Evolutionary conservation across 2,113 vertebrate genomes (phyloP).

Genomic region (Catharus minimus): DNA sequence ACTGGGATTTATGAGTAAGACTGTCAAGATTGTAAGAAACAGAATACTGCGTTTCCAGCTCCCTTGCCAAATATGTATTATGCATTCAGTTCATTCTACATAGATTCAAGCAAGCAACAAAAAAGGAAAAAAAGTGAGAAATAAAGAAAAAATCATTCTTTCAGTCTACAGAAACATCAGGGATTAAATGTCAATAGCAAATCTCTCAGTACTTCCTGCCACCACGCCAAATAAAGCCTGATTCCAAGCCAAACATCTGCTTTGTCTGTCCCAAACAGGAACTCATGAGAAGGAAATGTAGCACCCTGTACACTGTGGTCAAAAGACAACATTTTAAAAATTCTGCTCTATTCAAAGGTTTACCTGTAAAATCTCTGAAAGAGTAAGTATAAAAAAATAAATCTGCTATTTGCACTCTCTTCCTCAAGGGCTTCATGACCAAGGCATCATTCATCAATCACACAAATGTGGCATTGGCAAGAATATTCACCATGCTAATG

Average conservation of each 20-base stretch:
- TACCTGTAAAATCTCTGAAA: slow-evolving; percentile 27
- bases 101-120: background rate
- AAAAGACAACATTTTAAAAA: slow-evolving; percentile 35
- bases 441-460: slow-evolving; percentile 48
- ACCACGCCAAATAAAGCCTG: slow-evolving; percentile 41
- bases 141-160: background rate
- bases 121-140: background rate
- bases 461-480: slow-evolving; percentile 13
- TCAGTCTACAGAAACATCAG: slow-evolving; percentile 56
- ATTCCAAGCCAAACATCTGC: slow-evolving; percentile 68
- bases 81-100: slow-evolving; percentile 47
- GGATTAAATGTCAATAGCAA: slow-evolving; percentile 68
- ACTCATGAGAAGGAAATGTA: slow-evolving; percentile 47
- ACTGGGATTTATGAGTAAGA: slow-evolving; percentile 39
- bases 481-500: slow-evolving; percentile 34
- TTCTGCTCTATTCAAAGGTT: background rate
- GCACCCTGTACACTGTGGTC: slow-evolving; percentile 14
- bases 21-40: slow-evolving; percentile 49
- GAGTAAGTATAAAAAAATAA: background rate
- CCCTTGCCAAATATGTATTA: slow-evolving; percentile 27
- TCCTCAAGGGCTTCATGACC: slow-evolving; percentile 25
- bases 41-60: slow-evolving; percentile 51
- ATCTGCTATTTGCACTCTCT: background rate
- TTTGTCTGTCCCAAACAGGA: slow-evolving; percentile 69
- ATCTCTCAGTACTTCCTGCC: slow-evolving; percentile 62